These are phyloP conservation scores for Falco biarmicus DNA, from an alignment of 2,797 vertebrate genomes.

Conservation along the genomic window DNA sequence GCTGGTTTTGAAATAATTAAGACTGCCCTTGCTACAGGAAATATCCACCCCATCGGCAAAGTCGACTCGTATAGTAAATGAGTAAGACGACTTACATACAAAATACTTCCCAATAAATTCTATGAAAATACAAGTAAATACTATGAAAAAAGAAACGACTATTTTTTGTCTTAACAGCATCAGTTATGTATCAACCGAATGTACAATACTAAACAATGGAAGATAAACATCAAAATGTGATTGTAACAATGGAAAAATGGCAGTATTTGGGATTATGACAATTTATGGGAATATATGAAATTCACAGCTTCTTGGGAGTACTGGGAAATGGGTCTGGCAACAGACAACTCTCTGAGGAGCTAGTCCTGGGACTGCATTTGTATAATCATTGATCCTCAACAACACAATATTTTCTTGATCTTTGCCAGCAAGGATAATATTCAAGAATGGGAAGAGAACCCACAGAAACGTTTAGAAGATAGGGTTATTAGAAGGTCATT, in stretches of 20 bases:
- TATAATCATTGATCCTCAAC: neutral
- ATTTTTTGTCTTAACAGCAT: neutral
- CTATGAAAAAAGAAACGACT: neutral
- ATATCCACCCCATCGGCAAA: neutral
- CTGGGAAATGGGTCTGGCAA: neutral
- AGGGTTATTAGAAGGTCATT: neutral
- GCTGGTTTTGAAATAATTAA: constrained; percentile 17
- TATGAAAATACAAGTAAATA: neutral
- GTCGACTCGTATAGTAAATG: neutral
- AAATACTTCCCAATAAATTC: neutral
- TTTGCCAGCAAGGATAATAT: neutral
- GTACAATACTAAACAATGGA: neutral
- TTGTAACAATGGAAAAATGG: neutral
- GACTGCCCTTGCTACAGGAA: neutral
- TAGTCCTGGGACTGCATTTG: neutral
- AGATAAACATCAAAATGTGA: neutral
- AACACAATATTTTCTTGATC: neutral
- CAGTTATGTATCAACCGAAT: neutral
- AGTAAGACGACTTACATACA: neutral
- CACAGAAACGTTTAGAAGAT: neutral
- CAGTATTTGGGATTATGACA: neutral
- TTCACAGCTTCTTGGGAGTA: neutral
- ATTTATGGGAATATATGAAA: neutral
- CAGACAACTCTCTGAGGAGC: neutral
- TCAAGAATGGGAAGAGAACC: neutral